Evolutionary conservation across 2,888 invertebrate species (phyloP).

Genomic region (Candidula unifasciata): DNA sequence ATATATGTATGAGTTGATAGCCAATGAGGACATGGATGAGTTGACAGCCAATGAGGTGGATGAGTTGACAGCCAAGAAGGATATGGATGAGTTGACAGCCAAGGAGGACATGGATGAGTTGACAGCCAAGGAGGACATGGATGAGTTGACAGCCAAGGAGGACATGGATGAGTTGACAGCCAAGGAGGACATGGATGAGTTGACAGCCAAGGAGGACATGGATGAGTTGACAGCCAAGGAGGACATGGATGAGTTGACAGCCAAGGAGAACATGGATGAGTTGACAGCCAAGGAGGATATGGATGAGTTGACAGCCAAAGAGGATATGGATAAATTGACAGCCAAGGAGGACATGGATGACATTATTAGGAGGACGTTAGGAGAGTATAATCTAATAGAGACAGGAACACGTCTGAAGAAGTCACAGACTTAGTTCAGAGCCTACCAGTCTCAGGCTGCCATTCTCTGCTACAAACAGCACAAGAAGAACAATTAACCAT

Average conservation of each 20-base stretch:
- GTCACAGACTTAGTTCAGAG: no score
- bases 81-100: constrained; percentile 58
- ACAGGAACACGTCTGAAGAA: no score
- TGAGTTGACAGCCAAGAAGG: constrained; percentile 60
- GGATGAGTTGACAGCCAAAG: constrained; percentile 61
- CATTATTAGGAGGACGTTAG: no score
- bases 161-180: constrained; percentile 54
- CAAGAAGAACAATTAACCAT: no score
- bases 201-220: constrained; percentile 58
- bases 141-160: constrained; percentile 61
- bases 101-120: constrained; percentile 53
- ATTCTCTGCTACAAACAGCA: no score
- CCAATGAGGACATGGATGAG: constrained; percentile 53
- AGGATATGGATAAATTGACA: constrained; percentile 48
- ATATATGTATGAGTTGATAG: constrained; percentile 57
- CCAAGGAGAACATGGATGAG: constrained; percentile 53
- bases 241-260: constrained; percentile 64
- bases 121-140: constrained; percentile 63
- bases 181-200: constrained; percentile 63
- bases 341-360: no score
- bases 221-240: constrained; percentile 57
- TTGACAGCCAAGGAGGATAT: no score
- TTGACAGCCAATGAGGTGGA: no score
- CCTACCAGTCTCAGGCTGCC: no score
- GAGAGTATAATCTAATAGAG: no score